Evolutionary conservation across 2,888 invertebrate genomes (phyloP).

Genomic region (Cryptocephalus moraei): DNA sequence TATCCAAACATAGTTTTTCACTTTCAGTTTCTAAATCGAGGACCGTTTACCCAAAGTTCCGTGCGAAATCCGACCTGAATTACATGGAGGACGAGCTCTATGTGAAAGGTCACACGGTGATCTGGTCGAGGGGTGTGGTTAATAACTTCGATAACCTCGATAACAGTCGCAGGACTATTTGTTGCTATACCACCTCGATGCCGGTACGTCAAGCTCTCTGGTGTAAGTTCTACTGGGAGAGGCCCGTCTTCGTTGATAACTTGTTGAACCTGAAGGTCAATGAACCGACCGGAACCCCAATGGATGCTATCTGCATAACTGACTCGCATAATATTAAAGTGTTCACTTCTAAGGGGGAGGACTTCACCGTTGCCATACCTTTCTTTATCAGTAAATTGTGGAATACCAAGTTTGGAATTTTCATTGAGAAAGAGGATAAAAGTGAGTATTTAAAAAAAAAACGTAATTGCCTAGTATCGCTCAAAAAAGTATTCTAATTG

Average conservation of each 20-base stretch:
- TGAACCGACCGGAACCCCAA: constrained; percentile 38
- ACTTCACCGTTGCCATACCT: constrained; percentile 72
- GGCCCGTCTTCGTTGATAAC: constrained; percentile 38
- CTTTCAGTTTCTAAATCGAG: too few species aligned
- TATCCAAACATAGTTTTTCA: too few species aligned
- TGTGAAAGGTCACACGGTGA: constrained; percentile 71
- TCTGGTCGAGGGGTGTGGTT: constrained; percentile 62
- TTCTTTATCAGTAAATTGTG: constrained; percentile 73
- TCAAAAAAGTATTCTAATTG: neutral
- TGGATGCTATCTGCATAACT: constrained; percentile 61
- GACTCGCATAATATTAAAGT: constrained; percentile 69
- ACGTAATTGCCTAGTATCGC: neutral
- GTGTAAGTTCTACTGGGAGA: constrained; percentile 52
- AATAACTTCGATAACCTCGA: constrained; percentile 41
- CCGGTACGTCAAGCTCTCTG: constrained; percentile 74
- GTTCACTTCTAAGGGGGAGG: constrained; percentile 70
- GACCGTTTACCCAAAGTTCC: constrained; percentile 2
- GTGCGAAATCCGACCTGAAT: constrained; percentile 21
- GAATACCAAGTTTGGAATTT: constrained; percentile 75
- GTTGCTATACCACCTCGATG: constrained; percentile 73
- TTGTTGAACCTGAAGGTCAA: constrained; percentile 36
- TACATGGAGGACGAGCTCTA: constrained; percentile 79
- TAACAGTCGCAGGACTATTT: constrained; percentile 47
- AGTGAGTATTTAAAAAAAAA: constrained; percentile 15
- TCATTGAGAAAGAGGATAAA: constrained; percentile 63